These are phyloP conservation scores for Ophioderma brevispina DNA, from an alignment of 35 echinoderm and acorn worm genomes.

Conservation along the genomic window DNA sequence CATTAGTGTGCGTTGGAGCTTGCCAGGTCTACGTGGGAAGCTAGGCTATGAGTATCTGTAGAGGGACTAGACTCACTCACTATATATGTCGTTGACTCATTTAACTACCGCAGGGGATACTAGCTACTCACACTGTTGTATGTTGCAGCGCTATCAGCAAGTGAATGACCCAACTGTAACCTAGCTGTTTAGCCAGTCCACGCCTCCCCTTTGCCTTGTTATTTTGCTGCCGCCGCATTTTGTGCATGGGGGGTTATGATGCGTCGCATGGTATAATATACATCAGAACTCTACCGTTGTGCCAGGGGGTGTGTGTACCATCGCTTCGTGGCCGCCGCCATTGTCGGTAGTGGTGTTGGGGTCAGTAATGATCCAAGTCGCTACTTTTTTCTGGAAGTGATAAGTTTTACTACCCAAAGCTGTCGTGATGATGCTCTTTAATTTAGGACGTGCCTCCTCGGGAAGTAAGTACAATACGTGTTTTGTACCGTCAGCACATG, in stretches of 20 bases:
- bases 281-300: not conserved
- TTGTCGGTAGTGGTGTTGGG: not conserved
- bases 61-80: not conserved
- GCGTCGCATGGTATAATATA: not conserved
- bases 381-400: not conserved
- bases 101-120: not conserved
- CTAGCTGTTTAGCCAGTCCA: not conserved
- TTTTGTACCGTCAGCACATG: not conserved
- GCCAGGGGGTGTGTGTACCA: not conserved
- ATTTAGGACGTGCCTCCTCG: not conserved
- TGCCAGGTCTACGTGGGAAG: not conserved
- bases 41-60: not conserved
- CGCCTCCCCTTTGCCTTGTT: not conserved
- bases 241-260: not conserved
- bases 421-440: not conserved
- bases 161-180: not conserved
- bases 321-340: not conserved
- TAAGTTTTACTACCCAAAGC: not conserved
- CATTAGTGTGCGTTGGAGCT: constrained; percentile 9
- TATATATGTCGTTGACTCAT: constrained; percentile 14
- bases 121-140: too few species aligned
- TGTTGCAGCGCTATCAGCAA: too few species aligned
- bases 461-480: not conserved
- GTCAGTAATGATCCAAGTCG: not conserved
- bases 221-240: not conserved